Base-by-base conservation (phyloP, 2,888 invertebrate genomes). In the Alsophila aescularia region DNA sequence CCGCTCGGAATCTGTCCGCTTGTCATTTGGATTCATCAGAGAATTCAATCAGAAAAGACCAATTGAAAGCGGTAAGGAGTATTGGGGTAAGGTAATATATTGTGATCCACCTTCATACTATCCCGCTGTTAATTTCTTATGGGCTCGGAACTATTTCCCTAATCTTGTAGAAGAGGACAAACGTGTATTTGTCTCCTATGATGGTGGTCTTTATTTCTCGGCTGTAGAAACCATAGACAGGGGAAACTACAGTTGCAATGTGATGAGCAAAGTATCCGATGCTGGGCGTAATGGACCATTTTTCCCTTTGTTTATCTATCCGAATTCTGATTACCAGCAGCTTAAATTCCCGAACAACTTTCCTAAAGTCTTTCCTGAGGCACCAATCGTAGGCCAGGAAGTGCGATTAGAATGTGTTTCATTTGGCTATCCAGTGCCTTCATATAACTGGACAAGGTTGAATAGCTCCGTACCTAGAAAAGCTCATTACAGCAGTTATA, bases 41-140 rank as follows among this genome's bases (percentile, higher is more conserved):
- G 97, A 98, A 83, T 98, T 98, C 72, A 98, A 97, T 85, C 93
- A 97, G 62, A 96, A 97, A 77, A 93, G 98, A 52, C 95, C 97
- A 0, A 92, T 94, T 36, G 98, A 98, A 85, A 93, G 93, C 60
- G 98, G 97, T 6, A 96, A 96, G 70, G 96, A 97, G 81, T 97
- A 98, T 84, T 98, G 98, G 98, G 98, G 98, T 29, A 98, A 98
- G 91, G 95, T 96, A 0, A 94, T 98, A 64, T 96, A 95, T 66
- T 98, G 98, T 87, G 98, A 98, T 90, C 97, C 98, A 10, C 98
- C 98, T 0, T 96, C 96, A 65, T 96, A 96, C 90, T 98, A 96
- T 81, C 98, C 98, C 6, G 93, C 94, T 50, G 96, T 98, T 0
- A 96, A 95, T 64, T 98, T 96, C 82, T 95, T 97, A 67, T 99